These are phyloP conservation scores for Argyrosomus regius DNA, from an alignment of 2,797 vertebrate species.

Conservation along the genomic window DNA sequence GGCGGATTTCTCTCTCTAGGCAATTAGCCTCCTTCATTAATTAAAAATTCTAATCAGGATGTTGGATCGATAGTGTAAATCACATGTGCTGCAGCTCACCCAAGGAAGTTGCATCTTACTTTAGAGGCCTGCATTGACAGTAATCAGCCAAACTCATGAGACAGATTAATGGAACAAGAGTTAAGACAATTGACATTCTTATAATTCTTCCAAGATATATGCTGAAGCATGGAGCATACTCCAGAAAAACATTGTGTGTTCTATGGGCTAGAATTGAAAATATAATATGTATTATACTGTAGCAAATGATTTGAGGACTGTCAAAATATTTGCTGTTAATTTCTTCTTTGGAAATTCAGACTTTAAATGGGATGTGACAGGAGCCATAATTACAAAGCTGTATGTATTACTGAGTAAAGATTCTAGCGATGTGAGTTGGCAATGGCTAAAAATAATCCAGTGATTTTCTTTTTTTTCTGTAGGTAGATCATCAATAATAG, in stretches of 20 bases:
- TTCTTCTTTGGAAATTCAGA: not conserved
- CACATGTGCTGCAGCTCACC: conserved; percentile 66
- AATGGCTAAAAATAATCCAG: conserved; percentile 39
- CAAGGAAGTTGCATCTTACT: conserved; percentile 75
- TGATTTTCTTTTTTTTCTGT: conserved; percentile 29
- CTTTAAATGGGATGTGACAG: not conserved
- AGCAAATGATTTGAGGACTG: conserved; percentile 9
- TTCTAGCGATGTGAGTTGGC: conserved; percentile 22
- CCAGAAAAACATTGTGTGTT: not conserved
- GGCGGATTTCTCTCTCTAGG: conserved; percentile 76
- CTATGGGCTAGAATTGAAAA: not conserved
- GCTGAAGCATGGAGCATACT: conserved; percentile 1
- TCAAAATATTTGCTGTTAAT: conserved; percentile 25
- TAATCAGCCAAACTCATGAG: conserved; percentile 67
- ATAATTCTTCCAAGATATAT: conserved; percentile 41
- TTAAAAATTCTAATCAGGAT: conserved; percentile 86
- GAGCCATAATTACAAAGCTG: conserved; percentile 2
- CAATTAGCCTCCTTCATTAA: conserved; percentile 86
- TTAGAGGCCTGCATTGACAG: conserved; percentile 61
- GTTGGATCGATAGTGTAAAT: conserved; percentile 82
- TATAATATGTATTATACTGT: not conserved
- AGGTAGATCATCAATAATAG: conserved; percentile 66
- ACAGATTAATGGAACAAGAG: conserved; percentile 61
- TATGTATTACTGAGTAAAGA: conserved; percentile 13
- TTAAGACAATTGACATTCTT: conserved; percentile 45